phyloP scores from a whole-genome alignment of 2,888 invertebrate species.

The Harpagoxenus sublaevis region DNA sequence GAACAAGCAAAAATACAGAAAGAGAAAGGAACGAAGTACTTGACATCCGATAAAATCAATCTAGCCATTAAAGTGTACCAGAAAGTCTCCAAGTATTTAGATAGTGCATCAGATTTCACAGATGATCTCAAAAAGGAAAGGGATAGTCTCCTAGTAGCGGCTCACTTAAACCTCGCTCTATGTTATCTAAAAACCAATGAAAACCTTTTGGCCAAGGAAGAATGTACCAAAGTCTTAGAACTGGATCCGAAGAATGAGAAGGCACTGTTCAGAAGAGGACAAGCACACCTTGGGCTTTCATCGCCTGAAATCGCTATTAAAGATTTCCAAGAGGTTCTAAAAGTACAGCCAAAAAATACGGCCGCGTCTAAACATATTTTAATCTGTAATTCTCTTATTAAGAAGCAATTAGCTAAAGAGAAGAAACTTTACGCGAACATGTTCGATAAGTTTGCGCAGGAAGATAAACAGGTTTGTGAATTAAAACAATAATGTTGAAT shows the following conservation, averaged over 20 bases:
- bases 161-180: slow-evolving; percentile 93
- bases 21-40: slow-evolving; percentile 96
- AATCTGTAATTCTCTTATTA: slow-evolving; percentile 91
- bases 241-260: slow-evolving; percentile 94
- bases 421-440: slow-evolving; percentile 97
- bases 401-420: slow-evolving; percentile 92
- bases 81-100: slow-evolving; percentile 90
- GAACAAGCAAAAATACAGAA: slow-evolving; percentile 94
- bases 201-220: slow-evolving; percentile 90
- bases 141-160: slow-evolving; percentile 89
- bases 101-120: slow-evolving; percentile 77
- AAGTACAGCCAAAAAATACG: slow-evolving; percentile 94
- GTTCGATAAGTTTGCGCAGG: slow-evolving; percentile 96
- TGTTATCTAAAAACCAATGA: slow-evolving; percentile 93
- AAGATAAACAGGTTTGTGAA: slow-evolving; percentile 89
- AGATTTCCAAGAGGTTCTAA: slow-evolving; percentile 92
- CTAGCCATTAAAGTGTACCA: slow-evolving; percentile 96
- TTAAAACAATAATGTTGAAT: slow-evolving; percentile 56
- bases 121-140: slow-evolving; percentile 85
- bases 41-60: slow-evolving; percentile 92
- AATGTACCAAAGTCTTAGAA: slow-evolving; percentile 93
- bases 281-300: slow-evolving; percentile 91
- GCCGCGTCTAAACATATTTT: slow-evolving; percentile 94
- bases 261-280: slow-evolving; percentile 95
- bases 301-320: slow-evolving; percentile 92